Evolutionary conservation across 2,797 vertebrate genomes (phyloP), one percentile per base, ranked within the genome.

Genomic region (Argya squamiceps): DNA sequence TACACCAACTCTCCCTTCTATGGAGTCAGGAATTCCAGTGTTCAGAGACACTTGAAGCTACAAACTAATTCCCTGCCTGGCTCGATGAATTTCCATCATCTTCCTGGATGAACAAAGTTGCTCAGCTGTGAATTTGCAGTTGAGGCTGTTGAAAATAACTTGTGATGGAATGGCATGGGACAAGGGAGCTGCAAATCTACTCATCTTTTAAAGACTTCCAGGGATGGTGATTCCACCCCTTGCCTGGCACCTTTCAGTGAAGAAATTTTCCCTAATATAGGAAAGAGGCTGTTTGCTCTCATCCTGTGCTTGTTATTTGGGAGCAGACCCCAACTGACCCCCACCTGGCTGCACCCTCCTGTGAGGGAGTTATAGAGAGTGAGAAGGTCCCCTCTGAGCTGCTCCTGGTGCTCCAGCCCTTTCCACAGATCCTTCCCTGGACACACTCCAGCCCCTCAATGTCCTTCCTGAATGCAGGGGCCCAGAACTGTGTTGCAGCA

Each of bases 401-500:
- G 29, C 17, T 56, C 17, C 43, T 76, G 29, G 5, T 15, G 36
- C 32, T 58, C 18, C 64, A 88, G 17, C 9, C 24, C 20, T 9
- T 65, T 39, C 3, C 29, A 8, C n/a, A 63, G 13, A 10, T 63
- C 71, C 23, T 36, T 69, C 14, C 4, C 32, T 76, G 56, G 56
- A 5, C 22, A 10, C 0, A 0, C 8, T 69, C 27, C 56, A 70
- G n/a, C 15, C 4, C 14, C 29, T 63, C 36, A 15, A 1, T 52
- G 58, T 58, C 58, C 58, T 6, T 64, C n/a, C 36, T n/a, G 37
- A 50, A 12, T 13, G 53, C 39, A 47, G 32, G 43, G 5, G 6
- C 49, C 63, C 15, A 23, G 6, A 23, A 15, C n/a, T 56, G 50
- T 58, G 23, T 26, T 2, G 11, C 7, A 58, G 56, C 56, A 58